Conservation (phyloP, 2,797 vertebrate genomes). For the Apogon hyalosoma region DNA sequence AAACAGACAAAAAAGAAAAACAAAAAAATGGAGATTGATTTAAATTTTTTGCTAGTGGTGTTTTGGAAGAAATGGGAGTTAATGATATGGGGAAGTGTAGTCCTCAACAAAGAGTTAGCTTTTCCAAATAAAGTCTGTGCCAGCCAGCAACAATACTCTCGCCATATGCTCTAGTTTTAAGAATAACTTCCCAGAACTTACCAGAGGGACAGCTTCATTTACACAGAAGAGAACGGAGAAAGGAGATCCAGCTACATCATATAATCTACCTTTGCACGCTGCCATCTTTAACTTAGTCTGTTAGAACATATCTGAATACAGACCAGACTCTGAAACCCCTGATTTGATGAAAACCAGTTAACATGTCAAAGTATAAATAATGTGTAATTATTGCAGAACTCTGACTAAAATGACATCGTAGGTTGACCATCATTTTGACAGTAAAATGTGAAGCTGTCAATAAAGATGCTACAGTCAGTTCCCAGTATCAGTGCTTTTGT, state of each 20-base stretch:
- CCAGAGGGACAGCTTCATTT: conserved; percentile 35
- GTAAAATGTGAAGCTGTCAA: neutral
- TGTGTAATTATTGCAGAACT: neutral
- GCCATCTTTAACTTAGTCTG: conserved; percentile 32
- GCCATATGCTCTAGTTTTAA: conserved; percentile 67
- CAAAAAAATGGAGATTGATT: conserved; percentile 41
- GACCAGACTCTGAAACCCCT: neutral
- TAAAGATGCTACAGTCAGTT: conserved; percentile 14
- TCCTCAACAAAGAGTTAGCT: conserved; percentile 48
- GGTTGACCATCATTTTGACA: neutral
- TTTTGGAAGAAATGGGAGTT: conserved; percentile 26
- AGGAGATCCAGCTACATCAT: conserved; percentile 17
- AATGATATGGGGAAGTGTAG: conserved; percentile 33
- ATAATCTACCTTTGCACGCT: conserved; percentile 24
- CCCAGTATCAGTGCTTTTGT: no score
- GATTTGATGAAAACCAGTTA: neutral
- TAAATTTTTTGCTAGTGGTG: conserved; percentile 39
- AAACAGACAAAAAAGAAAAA: conserved; percentile 29
- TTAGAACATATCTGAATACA: neutral
- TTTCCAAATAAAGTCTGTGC: conserved; percentile 39
- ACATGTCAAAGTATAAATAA: neutral
- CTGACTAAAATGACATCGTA: neutral
- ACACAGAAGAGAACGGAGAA: conserved; percentile 18
- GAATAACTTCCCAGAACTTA: conserved; percentile 38
- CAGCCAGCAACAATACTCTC: conserved; percentile 34